Base-by-base conservation (phyloP, 1,140 invertebrate species). In the Trinorchestia longiramus region DNA sequence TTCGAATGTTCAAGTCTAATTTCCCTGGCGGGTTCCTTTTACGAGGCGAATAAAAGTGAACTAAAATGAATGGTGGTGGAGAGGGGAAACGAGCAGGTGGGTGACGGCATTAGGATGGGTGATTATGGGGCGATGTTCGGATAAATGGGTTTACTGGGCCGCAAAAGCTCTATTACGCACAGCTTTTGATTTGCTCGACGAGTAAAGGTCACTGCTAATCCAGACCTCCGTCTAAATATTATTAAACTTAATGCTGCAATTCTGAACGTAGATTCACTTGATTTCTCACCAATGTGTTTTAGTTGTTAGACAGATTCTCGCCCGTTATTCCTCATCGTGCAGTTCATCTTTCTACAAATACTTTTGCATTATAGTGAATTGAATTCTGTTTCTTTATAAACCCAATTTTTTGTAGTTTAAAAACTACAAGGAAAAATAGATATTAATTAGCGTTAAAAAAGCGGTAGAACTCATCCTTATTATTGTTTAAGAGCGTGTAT, bases 1-100 rank as follows among this genome's bases (percentile, higher is more conserved):
- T 94, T 94, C 92, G 92, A 94, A 94, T 94, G 92, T 94, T 94
- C 92, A 94, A 47, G 43, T 43, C 43, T 94, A 94, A 94, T 94
- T 94, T 94, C 92, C 92, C 92, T 94, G 43, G 92, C 92, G 92
- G 92, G 43, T 43, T 47, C 92, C 43, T 94, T 94, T 94, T 94
- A 94, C 44, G 92, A 43, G 41, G 43, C 44, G 43, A 94, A 94
- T 94, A 94, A 94, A 94, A 94, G 92, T 94, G 92, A 94, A 94
- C 43, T 45, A 94, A 94, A 94, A 94, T 94, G 92, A 94, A 94
- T 94, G 92, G 88, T 91, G 88, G 88, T 91, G 41, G 88, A 44
- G 92, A 40, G 36, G 36, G 92, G 44, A 19, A 44, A 44, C 6
- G 0, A 11, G 43, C 3, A n/a, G 92, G 92, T 40, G 88, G 43